phyloP scores from a whole-genome alignment of 64 coral and sea anemone species.

The Porites lutea region DNA sequence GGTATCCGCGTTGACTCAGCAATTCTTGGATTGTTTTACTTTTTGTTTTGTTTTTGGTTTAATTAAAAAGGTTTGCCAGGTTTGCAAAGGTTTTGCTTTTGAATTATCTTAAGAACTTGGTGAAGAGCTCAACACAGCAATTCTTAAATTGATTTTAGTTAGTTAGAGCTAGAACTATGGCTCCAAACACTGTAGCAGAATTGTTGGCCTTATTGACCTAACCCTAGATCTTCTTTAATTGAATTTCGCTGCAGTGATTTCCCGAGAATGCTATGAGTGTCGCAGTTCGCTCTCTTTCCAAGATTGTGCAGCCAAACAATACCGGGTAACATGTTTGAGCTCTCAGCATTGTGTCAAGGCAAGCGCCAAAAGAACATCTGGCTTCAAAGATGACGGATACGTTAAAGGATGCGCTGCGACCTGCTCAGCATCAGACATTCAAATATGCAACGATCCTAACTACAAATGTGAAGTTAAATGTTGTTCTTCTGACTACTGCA shows the following conservation, averaged over 20 bases:
- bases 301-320: neutral
- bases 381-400: neutral
- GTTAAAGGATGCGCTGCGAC: neutral
- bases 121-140: no score
- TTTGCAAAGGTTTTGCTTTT: no score
- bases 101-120: no score
- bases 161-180: no score
- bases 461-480: neutral
- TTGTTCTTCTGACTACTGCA: neutral
- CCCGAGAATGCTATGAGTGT: constrained; percentile 4
- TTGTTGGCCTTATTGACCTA: no score
- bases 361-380: neutral
- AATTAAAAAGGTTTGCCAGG: no score
- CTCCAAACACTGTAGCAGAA: no score
- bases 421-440: neutral
- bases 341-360: neutral
- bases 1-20: no score
- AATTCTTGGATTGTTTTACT: no score
- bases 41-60: no score
- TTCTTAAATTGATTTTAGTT: no score
- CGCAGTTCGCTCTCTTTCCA: neutral
- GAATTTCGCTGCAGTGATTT: neutral
- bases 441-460: neutral
- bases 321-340: neutral
- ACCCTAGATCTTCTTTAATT: no score